These are phyloP conservation scores for Xenotilapia longispinis DNA, from an alignment of 2,113 vertebrate species.

Conservation along the genomic window DNA sequence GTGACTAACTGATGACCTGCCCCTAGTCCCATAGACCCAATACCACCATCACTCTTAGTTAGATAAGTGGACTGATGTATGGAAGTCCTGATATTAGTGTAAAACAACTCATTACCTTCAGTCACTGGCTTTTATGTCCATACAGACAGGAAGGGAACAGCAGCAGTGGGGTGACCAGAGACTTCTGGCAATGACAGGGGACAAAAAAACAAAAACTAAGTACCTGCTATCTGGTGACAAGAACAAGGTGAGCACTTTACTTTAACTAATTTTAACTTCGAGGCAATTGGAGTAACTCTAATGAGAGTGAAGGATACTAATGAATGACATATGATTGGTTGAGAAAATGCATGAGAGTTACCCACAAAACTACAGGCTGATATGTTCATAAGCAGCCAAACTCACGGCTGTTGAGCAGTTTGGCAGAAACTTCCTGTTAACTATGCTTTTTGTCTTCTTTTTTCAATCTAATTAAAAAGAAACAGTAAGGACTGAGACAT, in stretches of 20 bases:
- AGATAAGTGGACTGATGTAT: background rate
- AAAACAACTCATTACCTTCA: background rate
- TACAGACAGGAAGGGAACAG: background rate
- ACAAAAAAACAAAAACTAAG: background rate
- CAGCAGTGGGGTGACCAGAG: background rate
- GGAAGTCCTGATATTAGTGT: background rate
- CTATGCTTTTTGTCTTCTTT: background rate
- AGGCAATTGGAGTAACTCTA: background rate
- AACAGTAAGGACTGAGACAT: background rate
- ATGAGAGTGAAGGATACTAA: background rate
- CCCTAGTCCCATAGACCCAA: background rate
- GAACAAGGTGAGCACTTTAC: background rate
- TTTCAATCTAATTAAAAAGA: background rate
- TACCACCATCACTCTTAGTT: background rate
- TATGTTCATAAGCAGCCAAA: background rate
- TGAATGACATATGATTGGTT: background rate
- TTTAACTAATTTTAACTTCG: background rate
- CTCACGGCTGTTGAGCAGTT: background rate
- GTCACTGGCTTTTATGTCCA: background rate
- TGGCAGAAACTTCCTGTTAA: background rate
- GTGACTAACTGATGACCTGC: background rate
- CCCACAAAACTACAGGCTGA: background rate
- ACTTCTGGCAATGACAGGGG: background rate
- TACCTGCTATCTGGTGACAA: background rate
- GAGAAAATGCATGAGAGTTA: background rate